Conservation (phyloP, 2,797 vertebrate species). For the Protosalanx chinensis region DNA sequence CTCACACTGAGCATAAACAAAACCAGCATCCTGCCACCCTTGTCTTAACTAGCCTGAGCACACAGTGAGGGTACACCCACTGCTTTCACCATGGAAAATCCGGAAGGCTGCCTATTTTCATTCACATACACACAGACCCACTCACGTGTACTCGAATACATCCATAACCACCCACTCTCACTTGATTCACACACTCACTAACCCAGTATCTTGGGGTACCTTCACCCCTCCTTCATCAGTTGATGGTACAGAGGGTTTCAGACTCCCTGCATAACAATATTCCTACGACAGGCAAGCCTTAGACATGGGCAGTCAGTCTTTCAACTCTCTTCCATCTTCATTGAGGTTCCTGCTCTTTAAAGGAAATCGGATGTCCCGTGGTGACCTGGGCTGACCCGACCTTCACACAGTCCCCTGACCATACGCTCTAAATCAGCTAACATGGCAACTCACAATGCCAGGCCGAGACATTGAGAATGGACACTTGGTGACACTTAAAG, state of each 20-base stretch:
- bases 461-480: conserved; percentile 61
- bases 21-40: conserved; percentile 26
- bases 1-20: conserved; percentile 6
- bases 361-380: conserved; percentile 68
- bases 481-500: conserved; percentile 52
- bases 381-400: conserved; percentile 68
- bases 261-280: not conserved
- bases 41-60: conserved; percentile 39
- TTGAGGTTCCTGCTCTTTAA: conserved; percentile 19
- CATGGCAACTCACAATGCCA: conserved; percentile 53
- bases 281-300: not conserved
- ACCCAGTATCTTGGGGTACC: not conserved
- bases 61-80: conserved; percentile 48
- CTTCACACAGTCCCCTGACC: conserved; percentile 71
- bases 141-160: not conserved
- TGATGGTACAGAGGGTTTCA: not conserved
- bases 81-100: conserved; percentile 55
- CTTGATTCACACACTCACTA: conserved; percentile 15
- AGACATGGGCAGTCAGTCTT: not conserved
- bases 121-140: conserved; percentile 6
- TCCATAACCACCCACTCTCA: not conserved
- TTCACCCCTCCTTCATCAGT: not conserved
- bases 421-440: conserved; percentile 67
- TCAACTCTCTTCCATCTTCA: not conserved
- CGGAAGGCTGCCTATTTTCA: conserved; percentile 50